Evolutionary conservation across 2,888 invertebrate genomes (phyloP), one percentile per base, ranked within the genome.

Genomic region (Amblyjoppa proteus): DNA sequence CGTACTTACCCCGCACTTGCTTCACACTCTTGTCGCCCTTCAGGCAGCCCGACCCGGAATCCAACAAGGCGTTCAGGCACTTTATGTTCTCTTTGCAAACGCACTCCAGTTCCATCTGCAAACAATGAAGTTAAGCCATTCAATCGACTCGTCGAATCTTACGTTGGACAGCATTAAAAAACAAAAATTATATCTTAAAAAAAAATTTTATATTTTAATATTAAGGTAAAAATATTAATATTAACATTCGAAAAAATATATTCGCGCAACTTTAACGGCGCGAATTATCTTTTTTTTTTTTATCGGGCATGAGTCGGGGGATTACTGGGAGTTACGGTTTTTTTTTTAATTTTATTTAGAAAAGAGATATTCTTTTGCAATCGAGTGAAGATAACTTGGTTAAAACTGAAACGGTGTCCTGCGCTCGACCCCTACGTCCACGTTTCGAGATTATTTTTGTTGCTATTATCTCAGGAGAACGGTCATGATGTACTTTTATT

Each of bases 31-130:
- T 93, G 88, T 93, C 93, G 76, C 91, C 89, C 83, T 90, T 92
- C 88, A 90, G 91, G 87, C 92, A 91, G 86, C 90, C 90, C 81
- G 89, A 93, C 81, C 95, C 94, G 66, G 95, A 94, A 87, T 95
- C 96, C 89, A 97, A 93, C 78, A 97, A 96, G 76, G 96, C 95
- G 92, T 96, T 96, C 94, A 98, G 95, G 91, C 97, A 96, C 92
- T 96, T 96, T 92, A 98, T 96, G 94, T 98, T 98, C 92, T 98
- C 97, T 90, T 97, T 96, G 95, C 98, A 98, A 84, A 97, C 97
- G 86, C 96, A 96, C 93, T 97, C 95, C 92, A 98, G 95, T 95
- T 98, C 98, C 94, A 96, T 96, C 98, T 98, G 94, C 88, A 94
- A 49, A 94, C 92, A 89, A 90, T 87, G 87, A 76, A 85, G 70